Evolutionary conservation across 2,797 vertebrate genomes (phyloP), one percentile per base, ranked within the genome.

Genomic region (Limnodromus scolopaceus): DNA sequence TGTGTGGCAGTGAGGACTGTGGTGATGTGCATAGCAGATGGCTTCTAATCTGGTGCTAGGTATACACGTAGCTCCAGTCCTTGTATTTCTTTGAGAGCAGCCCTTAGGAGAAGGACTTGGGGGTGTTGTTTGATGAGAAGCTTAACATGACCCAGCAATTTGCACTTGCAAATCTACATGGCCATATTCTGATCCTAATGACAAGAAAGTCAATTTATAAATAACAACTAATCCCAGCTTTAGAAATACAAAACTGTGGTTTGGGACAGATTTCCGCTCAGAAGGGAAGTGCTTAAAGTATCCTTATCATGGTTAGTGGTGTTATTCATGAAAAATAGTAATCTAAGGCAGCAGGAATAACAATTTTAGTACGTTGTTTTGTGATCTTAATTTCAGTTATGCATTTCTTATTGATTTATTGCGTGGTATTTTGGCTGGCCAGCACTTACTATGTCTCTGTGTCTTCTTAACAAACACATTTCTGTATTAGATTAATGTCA

Each of bases 21-120:
- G 58, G 22, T 25, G 9, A 2, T 13, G 27, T 25, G 28, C 38
- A 1, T 3, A 19, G 54, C 41, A 2, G 11, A 6, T 3, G 49
- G 43, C 36, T 57, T 43, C 49, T 41, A 14, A 18, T 23, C 27
- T 32, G 36, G 23, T 49, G 36, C 20, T 15, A 12, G 41, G 11
- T 32, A 17, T 6, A 16, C 2, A 0, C 4, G 19, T 23, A 27
- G 45, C 72, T 25, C 86, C 77, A 34, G 45, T 17, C 14, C 46
- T 74, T 58, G 38, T 18, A 7, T 30, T 60, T 38, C 23, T 16
- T 36, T 22, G 32, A 55, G 32, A 55, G 32, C 32, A 55, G 54
- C 54, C 12, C 19, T 55, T n/a, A 22, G 54, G 54, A 55, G 32
- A n/a, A 55, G 19, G 32, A 30, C 27, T 53, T 58, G 34, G 23